These are phyloP conservation scores for Cryptus viduatorius DNA, from an alignment of 2,888 invertebrate species.

Conservation along the genomic window DNA sequence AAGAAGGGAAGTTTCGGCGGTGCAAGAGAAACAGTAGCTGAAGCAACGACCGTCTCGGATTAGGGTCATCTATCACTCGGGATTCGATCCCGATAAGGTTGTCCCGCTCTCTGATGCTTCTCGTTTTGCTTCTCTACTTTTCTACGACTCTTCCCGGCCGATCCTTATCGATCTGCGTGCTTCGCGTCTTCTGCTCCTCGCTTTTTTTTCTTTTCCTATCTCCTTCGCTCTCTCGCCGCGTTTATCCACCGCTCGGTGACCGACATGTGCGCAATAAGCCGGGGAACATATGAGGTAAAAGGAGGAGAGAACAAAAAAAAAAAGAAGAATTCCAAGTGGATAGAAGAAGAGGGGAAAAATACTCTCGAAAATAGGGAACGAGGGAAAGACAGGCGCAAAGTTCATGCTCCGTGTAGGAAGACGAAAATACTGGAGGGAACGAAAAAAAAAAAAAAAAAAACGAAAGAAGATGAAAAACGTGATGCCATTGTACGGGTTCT, in stretches of 20 bases:
- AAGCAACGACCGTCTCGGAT: conserved; percentile 72
- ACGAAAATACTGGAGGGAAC: background rate
- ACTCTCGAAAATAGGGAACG: too few species aligned
- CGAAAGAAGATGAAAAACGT: conserved; percentile 32
- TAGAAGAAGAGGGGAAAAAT: too few species aligned
- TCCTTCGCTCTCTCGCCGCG: conserved; percentile 48
- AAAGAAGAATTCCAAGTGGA: background rate
- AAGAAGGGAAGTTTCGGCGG: conserved; percentile 40
- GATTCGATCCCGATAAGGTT: conserved; percentile 79
- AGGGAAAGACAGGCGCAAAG: background rate
- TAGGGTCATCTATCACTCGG: conserved; percentile 81
- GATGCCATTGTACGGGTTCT: conserved; percentile 14
- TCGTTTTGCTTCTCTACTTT: conserved; percentile 65
- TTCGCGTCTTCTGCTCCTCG: conserved; percentile 30
- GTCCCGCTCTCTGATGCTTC: conserved; percentile 69
- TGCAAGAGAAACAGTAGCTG: conserved; percentile 33
- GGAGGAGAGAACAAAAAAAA: conserved; percentile 1
- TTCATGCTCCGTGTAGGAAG: background rate
- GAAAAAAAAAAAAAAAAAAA: background rate
- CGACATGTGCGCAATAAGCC: conserved; percentile 37
- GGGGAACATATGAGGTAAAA: conserved; percentile 19
- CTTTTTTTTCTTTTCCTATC: conserved; percentile 18
- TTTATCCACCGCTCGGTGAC: conserved; percentile 48
- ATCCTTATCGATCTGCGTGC: conserved; percentile 76
- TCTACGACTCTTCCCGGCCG: conserved; percentile 64